Percentiles rank a stretch among this genome's conserved stretches.
phyloP scores from a whole-genome alignment of 2,797 vertebrate genomes.

The Platyrinchus mystaceus region DNA sequence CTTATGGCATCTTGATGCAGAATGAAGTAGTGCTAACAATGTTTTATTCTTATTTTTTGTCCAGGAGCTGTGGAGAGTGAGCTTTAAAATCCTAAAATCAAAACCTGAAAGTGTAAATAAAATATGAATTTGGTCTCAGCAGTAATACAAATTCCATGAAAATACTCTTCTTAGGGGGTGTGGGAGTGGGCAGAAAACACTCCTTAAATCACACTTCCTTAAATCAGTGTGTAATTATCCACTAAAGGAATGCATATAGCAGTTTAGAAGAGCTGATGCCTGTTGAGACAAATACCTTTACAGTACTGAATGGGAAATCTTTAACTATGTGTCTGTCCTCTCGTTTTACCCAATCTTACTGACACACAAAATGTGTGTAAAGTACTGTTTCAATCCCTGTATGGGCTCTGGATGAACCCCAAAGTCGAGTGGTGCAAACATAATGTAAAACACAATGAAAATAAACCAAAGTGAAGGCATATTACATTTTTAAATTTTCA shows the following conservation, averaged over 20 bases:
- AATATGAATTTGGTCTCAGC: neutral
- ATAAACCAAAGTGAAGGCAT: neutral
- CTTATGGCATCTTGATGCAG: neutral
- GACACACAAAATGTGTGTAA: accelerated
- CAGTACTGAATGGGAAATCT: neutral
- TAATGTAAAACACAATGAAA: neutral
- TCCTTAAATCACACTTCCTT: neutral
- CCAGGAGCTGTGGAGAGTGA: neutral
- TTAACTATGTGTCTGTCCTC: neutral
- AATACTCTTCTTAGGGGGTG: neutral
- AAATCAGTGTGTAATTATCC: neutral
- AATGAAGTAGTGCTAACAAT: neutral
- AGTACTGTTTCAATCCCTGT: accelerated
- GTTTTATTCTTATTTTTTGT: neutral
- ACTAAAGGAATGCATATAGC: neutral
- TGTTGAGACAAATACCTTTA: neutral
- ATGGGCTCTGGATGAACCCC: neutral
- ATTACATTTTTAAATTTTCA: neutral
- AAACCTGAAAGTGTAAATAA: neutral
- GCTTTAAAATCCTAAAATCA: neutral
- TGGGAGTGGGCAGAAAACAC: no score
- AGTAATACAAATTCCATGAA: neutral
- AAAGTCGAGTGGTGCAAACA: neutral
- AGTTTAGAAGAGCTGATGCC: neutral
- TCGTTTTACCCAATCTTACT: neutral